Evolutionary conservation across 2,797 vertebrate species (phyloP).

Genomic region (Acipenser ruthenus): DNA sequence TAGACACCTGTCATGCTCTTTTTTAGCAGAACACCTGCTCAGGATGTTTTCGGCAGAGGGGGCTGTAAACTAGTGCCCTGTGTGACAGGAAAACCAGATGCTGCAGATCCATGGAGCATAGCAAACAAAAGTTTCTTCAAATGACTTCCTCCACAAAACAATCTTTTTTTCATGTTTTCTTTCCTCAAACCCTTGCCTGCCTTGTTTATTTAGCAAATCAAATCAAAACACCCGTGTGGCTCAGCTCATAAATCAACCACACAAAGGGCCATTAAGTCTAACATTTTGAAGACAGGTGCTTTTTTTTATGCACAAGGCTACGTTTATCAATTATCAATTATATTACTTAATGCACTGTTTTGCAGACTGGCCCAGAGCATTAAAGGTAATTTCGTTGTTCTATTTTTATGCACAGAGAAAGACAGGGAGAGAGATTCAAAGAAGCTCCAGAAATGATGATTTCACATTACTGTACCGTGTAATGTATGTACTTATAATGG

Average conservation of each 20-base stretch:
- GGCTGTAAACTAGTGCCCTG: too few relatives aligned
- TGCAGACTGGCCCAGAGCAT: slow-evolving; percentile 8
- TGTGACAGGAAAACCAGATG: too few relatives aligned
- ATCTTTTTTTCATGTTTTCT: background rate
- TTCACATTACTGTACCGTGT: too few relatives aligned
- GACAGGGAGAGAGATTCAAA: background rate
- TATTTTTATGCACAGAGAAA: slow-evolving; percentile 6
- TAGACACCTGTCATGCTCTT: too few relatives aligned
- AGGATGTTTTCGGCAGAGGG: too few relatives aligned
- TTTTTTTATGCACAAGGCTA: background rate
- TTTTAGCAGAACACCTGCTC: too few relatives aligned
- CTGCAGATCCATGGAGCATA: too few relatives aligned
- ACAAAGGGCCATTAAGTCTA: background rate
- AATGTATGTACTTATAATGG: too few relatives aligned
- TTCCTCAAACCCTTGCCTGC: background rate
- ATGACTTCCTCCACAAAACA: too few relatives aligned
- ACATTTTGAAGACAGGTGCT: background rate
- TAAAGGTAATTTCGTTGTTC: slow-evolving; percentile 16
- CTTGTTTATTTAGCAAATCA: background rate
- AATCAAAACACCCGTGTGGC: background rate
- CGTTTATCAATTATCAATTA: slow-evolving; percentile 5
- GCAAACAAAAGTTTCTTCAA: too few relatives aligned
- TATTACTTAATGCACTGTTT: slow-evolving; percentile 8
- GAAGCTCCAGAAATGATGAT: too few relatives aligned
- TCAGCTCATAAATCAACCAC: background rate